Base-by-base conservation (phyloP, 2,888 invertebrate genomes). In the Mimumesa dahlbomi region DNA sequence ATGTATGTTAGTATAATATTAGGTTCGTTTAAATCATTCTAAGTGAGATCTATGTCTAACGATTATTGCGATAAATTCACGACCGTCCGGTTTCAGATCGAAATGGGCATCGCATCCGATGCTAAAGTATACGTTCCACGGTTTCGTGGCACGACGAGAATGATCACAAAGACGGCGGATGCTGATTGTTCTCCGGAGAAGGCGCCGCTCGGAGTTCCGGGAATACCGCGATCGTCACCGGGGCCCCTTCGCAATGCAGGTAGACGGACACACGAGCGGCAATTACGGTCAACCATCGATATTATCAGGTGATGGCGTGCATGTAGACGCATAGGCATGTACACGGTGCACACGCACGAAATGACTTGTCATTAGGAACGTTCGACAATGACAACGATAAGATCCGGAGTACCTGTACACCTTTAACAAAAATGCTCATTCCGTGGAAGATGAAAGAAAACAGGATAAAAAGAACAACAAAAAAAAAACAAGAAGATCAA, bases 131-230 rank as follows among this genome's bases (percentile, higher is more conserved):
- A 16, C 14, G 14, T 38, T 50, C 34, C 21, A n/a, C 22, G 48
- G 31, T 7, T 25, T 22, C 56, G 45, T 40, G 57, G 59, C 36
- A 61, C 25, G 43, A 48, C 11, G 13, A 29, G 40, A 42, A 53
- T n/a, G 56, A 49, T 25, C 62, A 42, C 48, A 34, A 50, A 52
- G 22, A 49, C 52, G 45, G 49, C 31, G 68, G 62, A 74, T 52
- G 61, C 21, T 69, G 76, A 83, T 81, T 79, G 79, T 77, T 77
- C 73, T 57, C 71, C 73, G 19, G 69, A 64, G 77, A 82, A 83
- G 81, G 82, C 81, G 79, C 82, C 75, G 77, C 75, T 46, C 38
- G 53, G 64, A 40, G 77, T 82, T 79, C 81, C 75, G 64, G 67
- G 77, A 78, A 84, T 77, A 75, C 79, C 54, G 29, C 25, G 64